Conservation (phyloP, 2,113 vertebrate genomes). For the Myxocyprinus asiaticus region DNA sequence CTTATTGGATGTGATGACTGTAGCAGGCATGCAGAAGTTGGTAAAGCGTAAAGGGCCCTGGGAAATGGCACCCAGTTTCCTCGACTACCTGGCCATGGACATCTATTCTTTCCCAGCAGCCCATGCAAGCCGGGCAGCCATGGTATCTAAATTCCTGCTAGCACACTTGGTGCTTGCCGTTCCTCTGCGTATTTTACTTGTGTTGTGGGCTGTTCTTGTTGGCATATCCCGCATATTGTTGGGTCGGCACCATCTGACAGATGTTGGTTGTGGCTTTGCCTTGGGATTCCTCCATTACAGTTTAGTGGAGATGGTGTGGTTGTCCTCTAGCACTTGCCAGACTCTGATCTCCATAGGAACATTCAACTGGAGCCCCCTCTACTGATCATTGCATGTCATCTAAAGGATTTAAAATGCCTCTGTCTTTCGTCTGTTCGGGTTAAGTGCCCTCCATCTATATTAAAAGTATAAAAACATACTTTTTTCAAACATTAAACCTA, state of each 20-base stretch:
- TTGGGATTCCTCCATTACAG: constrained; percentile 90
- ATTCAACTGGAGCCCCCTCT: constrained; percentile 68
- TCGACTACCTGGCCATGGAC: constrained; percentile 92
- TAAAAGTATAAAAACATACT: constrained; percentile 13
- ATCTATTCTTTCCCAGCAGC: constrained; percentile 88
- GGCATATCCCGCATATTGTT: constrained; percentile 87
- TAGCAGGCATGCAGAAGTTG: constrained; percentile 89
- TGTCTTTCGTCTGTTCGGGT: not conserved
- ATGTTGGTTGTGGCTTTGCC: constrained; percentile 85
- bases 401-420: not conserved
- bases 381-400: constrained; percentile 37
- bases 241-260: constrained; percentile 88
- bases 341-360: constrained; percentile 87
- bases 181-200: constrained; percentile 86
- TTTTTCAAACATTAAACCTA: not conserved
- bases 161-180: constrained; percentile 91
- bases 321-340: constrained; percentile 89
- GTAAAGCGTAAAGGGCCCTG: constrained; percentile 85
- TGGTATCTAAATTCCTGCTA: constrained; percentile 92
- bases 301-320: constrained; percentile 92
- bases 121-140: constrained; percentile 85
- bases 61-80: constrained; percentile 79
- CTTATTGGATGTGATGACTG: constrained; percentile 86
- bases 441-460: constrained; percentile 18
- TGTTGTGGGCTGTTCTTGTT: constrained; percentile 89